Base-by-base conservation (phyloP, 23 tunicate species). In the Trididemnum clinides region DNA sequence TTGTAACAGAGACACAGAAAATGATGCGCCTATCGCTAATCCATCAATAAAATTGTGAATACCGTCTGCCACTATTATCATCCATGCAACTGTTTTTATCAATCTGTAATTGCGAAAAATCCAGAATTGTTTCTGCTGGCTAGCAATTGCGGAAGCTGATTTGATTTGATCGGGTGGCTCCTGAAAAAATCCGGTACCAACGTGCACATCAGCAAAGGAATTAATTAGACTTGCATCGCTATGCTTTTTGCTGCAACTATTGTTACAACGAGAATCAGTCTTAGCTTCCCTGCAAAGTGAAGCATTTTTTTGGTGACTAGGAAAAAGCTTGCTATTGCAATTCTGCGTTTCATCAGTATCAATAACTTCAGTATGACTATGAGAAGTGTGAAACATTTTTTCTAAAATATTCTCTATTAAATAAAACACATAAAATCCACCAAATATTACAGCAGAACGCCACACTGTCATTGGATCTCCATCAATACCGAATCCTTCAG, bases 21-120 rank as follows among this genome's bases (percentile, higher is more conserved):
- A 89, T 25, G 94, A 89, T 23, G 85, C 85, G 1, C 94, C 94
- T 49, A 89, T 88, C 26, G 92, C 92, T n/a, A 88, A 58, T 1
- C 92, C 92, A 63, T 88, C 94, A 77, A 89, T 89, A 51, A 89
- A 84, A 64, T 89, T 89, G 33, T 89, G 94, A 19, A 89, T 50
- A 5, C 88, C 94, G 34, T 89, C 94, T 39, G 88, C 94, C 39
- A 89, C 64, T 2, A 88, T 89, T 33, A 88, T 88, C 87, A 88
- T 82, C 92, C 92, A 88, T 23, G 92, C 92, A 37, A 88, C 87
- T 22, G 92, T 82, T 76, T 88, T 88, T 10, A 88, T 82, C 6
- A 74, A 54, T 64, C 88, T 93, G 44, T 84, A 88, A 64, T 88
- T 82, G 62, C 33, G 58, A 39, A 88, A 88, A 22, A 73, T 62